Evolutionary conservation across 2,888 invertebrate genomes (phyloP), one percentile per base, ranked within the genome.

Genomic region (Crepidodera aurea): DNA sequence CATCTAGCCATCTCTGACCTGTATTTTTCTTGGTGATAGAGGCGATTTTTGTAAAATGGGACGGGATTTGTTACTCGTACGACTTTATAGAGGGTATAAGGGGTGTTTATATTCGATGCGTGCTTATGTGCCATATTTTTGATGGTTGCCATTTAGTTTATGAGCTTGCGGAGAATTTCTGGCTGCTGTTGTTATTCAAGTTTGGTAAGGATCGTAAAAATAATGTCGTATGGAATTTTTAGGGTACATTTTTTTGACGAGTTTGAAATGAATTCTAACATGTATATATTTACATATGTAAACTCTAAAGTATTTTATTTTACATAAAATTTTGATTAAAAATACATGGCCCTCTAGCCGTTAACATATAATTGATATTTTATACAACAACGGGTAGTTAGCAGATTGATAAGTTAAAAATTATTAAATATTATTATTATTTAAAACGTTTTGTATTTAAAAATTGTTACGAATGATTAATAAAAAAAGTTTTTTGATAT

Each of bases 101-200:
- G 62, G 51, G 56, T 63, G 59, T 61, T 63, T 64, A 50, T 61
- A 39, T 58, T 48, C 44, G 60, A 42, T 53, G 53, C 53, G 61
- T 65, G 65, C 54, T 65, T 55, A 60, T 64, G 68, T 68, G 68
- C 56, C 58, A 57, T 68, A 65, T 64, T 64, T 68, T 65, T 68
- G 65, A 68, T 68, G 60, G 68, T 62, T 64, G 60, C 60, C 66
- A 66, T 68, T 68, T 66, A 62, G 58, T 57, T 51, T 46, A 64
- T 67, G 67, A 62, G 60, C 51, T 54, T 59, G 63, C 59, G 67
- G 65, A 50, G 19, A 64, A 62, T 64, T 64, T 60, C 60, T 32
- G 62, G 58, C 53, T 25, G 39, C 34, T 61, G 51, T 61, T 55
- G 40, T 54, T 55, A 50, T 59, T 44, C 44, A 16, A 15, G 10